Evolutionary conservation across 1,140 invertebrate genomes (phyloP), one percentile per base, ranked within the genome.

Genomic region (Drosophila nasuta): DNA sequence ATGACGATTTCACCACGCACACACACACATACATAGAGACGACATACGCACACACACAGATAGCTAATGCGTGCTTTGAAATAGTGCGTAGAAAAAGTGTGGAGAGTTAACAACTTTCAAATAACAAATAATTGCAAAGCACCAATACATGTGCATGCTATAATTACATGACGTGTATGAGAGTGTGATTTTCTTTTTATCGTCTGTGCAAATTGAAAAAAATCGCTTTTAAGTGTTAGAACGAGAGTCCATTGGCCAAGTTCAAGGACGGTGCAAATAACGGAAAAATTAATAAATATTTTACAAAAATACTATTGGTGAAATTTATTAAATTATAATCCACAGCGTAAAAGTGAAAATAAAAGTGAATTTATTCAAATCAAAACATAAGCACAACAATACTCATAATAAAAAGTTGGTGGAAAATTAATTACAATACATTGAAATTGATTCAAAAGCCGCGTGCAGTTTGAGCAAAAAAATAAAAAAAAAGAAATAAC

Each of bases 241-340:
- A 65, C 49, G 72, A 75, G 77, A 79, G 77, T 73, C 67, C 75
- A 70, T 71, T 80, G 67, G 62, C 64, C 80, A 82, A 82, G 80
- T 82, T 82, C 77, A 82, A 82, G 80, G 80, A 77, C 75, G 64
- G 63, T 58, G 38, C 33, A 74, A 56, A 52, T 15, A 63, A 56
- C 46, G 17, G 17, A 52, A 65, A 54, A 17, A 33, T 7, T 35
- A 7, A 11, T 8, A n/a, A 52, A 45, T 13, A 25, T 46, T 45
- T 38, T 10, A 25, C 30, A 49, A 46, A 60, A 35, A 15, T 5
- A 43, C 35, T 43, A 13, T 43, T 43, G 1, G 41, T 10, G 3
- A 43, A 69, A 62, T 54, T 3, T 48, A 64, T 28, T 56, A 25
- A 30, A 49, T 63, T 43, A 70, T 57, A 25, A 69, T 62, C 5